A percentile compares a stretch with the other conserved stretches of the same genome.
phyloP scores from a whole-genome alignment of 2,888 invertebrate species.

The Eurytoma californica region DNA sequence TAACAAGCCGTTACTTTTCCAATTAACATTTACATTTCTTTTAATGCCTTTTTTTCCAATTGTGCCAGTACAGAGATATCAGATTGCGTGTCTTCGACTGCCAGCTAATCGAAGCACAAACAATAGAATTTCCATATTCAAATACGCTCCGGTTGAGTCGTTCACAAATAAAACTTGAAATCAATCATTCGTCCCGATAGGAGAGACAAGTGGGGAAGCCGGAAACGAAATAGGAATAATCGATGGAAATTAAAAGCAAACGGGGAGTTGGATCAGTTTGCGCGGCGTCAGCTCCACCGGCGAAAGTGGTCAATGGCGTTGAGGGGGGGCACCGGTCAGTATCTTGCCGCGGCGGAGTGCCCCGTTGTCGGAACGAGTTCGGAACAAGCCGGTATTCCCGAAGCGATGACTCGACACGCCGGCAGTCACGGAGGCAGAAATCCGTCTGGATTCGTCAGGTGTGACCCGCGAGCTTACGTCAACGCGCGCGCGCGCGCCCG shows the following conservation, averaged over 20 bases:
- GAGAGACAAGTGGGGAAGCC: too few relatives aligned
- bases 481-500: conserved; percentile 38
- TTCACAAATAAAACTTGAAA: too few relatives aligned
- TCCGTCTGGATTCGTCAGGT: conserved; percentile 65
- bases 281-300: background rate
- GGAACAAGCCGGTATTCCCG: conserved; percentile 28
- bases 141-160: too few relatives aligned
- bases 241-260: too few relatives aligned
- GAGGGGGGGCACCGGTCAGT: background rate
- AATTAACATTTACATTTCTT: conserved; percentile 16
- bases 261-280: background rate
- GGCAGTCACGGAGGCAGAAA: conserved; percentile 60
- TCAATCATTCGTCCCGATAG: too few relatives aligned
- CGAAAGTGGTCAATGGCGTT: conserved; percentile 2
- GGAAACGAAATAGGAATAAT: too few relatives aligned
- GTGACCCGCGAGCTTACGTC: conserved; percentile 62
- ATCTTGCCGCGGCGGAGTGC: background rate
- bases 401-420: conserved; percentile 53
- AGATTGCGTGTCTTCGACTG: too few relatives aligned
- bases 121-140: too few relatives aligned
- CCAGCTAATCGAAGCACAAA: too few relatives aligned
- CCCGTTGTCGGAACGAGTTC: conserved; percentile 36
- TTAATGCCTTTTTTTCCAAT: background rate
- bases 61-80: too few relatives aligned
- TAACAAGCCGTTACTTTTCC: conserved; percentile 37